phyloP scores from a whole-genome alignment of 2,888 invertebrate species.

The Idaea aversata region DNA sequence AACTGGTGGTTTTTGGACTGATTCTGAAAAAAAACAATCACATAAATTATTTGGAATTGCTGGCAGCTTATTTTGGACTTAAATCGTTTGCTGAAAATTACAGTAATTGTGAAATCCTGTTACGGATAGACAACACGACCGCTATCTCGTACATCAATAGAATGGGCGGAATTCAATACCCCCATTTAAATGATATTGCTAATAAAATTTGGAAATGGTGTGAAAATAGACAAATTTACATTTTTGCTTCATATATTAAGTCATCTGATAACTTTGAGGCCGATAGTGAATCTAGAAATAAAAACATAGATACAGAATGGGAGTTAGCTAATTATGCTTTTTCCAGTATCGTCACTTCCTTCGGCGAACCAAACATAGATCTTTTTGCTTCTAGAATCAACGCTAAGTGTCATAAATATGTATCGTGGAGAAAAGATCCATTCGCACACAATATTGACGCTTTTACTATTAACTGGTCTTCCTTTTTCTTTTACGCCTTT shows the following conservation, averaged over 20 bases:
- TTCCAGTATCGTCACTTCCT: conserved; percentile 5
- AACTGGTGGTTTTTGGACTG: conserved; percentile 12
- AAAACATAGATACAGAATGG: conserved; percentile 13
- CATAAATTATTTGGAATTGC: conserved; percentile 13
- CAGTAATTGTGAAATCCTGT: conserved; percentile 12
- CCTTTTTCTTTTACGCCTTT: conserved; percentile 27
- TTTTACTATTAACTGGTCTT: conserved; percentile 29
- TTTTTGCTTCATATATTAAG: conserved; percentile 1
- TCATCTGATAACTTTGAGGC: neutral
- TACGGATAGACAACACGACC: conserved; percentile 19
- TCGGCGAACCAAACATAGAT: conserved; percentile 27
- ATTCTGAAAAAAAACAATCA: conserved; percentile 4
- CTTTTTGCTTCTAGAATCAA: conserved; percentile 30
- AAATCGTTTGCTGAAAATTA: conserved; percentile 8
- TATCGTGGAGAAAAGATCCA: conserved; percentile 30
- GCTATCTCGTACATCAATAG: conserved; percentile 19
- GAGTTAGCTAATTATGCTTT: conserved; percentile 5
- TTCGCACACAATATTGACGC: conserved; percentile 25
- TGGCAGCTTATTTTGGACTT: conserved; percentile 11
- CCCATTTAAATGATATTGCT: conserved; percentile 11
- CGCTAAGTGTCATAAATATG: conserved; percentile 24
- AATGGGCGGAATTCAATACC: conserved; percentile 20
- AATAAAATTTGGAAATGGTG: conserved; percentile 17
- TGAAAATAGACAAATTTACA: conserved; percentile 5
- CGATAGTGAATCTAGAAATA: neutral